Base-by-base conservation (phyloP, 2,113 vertebrate species). In the Cygnus buccinator region DNA sequence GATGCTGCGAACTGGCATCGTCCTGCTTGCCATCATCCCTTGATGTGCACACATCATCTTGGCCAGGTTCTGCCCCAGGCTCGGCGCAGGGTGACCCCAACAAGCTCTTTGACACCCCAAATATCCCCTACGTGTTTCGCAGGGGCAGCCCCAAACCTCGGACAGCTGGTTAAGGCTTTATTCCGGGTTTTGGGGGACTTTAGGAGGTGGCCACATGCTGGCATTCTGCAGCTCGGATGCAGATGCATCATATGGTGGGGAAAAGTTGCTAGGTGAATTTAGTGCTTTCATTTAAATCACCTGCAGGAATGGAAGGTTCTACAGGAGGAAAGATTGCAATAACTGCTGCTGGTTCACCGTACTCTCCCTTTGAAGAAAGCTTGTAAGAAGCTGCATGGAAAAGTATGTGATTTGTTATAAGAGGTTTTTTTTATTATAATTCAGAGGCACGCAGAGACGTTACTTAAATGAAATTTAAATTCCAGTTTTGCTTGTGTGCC, bases 201-300 rank as follows among this genome's bases (percentile, higher is more conserved):
- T 7, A 44, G 15, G 29, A 37, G 39, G 50, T 57, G 44, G 29
- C 55, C 39, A 15, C 54, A 20, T 0, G 1, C 25, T n/a, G 37
- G 10, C 9, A 16, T 11, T 18, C 43, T 68, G 19, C 44, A 33
- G 6, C 57, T 39, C 35, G 26, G 25, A 33, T 13, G 4, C 17
- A 55, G 67, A 33, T 46, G 72, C n/a, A 3, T 8, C 18, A 2
- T 20, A 18, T 15, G 21, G 58, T 18, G 43, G 8, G 28, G 7
- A 54, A 61, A 44, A 52, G 29, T 2, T 4, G 16, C 15, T 10
- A 48, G 22, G 23, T 61, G 6, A 6, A 43, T 55, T 90, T 37
- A 41, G 20, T 58, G 33, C 6, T 89, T 87, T 70, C 19, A 41
- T 81, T 89, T 48, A 2, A 28, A 89, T 15, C 43, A 62, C 5